Evolutionary conservation across 2,113 vertebrate genomes (phyloP).

Genomic region (Phoxinus phoxinus): DNA sequence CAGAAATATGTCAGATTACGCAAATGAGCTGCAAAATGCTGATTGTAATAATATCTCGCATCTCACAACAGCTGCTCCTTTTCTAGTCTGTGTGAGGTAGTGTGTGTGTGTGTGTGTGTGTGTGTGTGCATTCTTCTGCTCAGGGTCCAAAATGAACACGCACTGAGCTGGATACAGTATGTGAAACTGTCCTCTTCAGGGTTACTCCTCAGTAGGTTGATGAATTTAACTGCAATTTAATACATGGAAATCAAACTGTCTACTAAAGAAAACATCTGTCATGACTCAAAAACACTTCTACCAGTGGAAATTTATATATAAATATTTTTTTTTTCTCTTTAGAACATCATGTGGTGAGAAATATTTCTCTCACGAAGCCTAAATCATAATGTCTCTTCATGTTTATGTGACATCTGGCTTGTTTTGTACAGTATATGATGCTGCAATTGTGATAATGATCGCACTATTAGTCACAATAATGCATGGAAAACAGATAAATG

Average conservation of each 20-base stretch:
- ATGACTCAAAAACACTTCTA: not conserved
- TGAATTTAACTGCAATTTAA: constrained; percentile 30
- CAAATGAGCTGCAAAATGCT: not conserved
- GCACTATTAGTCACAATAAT: not conserved
- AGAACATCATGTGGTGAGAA: not conserved
- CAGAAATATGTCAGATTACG: not conserved
- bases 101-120: not conserved
- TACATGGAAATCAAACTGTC: not conserved
- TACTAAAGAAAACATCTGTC: not conserved
- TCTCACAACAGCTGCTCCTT: constrained; percentile 15
- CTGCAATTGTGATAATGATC: not conserved
- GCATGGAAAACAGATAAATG: not conserved
- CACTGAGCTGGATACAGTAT: constrained; percentile 8
- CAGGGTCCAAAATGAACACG: not conserved
- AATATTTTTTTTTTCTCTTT: not conserved
- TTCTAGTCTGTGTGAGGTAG: not conserved
- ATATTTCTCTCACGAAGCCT: not conserved
- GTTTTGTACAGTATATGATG: not conserved
- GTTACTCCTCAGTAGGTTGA: constrained; percentile 31
- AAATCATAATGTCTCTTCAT: not conserved
- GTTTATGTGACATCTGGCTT: not conserved
- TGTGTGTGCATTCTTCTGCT: constrained; percentile 22
- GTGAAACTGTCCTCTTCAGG: constrained; percentile 7
- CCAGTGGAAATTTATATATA: not conserved
- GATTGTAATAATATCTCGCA: not conserved